phyloP scores from a whole-genome alignment of 2,797 vertebrate genomes.

The Phaenicophaeus curvirostris region DNA sequence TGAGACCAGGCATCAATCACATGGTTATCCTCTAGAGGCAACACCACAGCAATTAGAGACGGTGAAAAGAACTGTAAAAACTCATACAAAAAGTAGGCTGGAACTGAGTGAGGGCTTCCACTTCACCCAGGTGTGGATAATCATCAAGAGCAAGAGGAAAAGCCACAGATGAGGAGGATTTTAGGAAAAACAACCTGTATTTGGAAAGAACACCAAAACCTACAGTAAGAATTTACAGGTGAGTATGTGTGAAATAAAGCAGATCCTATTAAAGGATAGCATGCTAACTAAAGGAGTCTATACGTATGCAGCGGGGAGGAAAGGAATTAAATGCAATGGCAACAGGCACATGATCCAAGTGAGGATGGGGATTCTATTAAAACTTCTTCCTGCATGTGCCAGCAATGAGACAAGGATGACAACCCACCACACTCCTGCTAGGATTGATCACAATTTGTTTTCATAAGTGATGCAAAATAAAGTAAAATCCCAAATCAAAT shows the following conservation, averaged over 20 bases:
- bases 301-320: not conserved
- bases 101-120: not conserved
- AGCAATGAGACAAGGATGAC: not conserved
- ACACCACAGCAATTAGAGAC: not conserved
- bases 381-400: not conserved
- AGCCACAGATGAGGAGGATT: not conserved
- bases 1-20: not conserved
- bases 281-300: not conserved
- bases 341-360: not conserved
- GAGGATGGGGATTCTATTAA: not conserved
- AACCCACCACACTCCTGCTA: not conserved
- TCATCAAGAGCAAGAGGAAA: not conserved
- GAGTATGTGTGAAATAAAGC: not conserved
- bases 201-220: not conserved
- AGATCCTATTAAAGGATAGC: not conserved
- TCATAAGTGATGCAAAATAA: not conserved
- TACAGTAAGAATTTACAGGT: not conserved
- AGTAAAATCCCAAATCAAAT: not conserved
- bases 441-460: not conserved
- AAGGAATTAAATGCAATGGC: not conserved
- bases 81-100: not conserved
- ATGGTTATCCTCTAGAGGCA: not conserved
- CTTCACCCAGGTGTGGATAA: not conserved
- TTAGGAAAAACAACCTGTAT: not conserved
- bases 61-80: not conserved